phyloP scores from a whole-genome alignment of 2,888 invertebrate genomes.

The Yponomeuta sedellus region DNA sequence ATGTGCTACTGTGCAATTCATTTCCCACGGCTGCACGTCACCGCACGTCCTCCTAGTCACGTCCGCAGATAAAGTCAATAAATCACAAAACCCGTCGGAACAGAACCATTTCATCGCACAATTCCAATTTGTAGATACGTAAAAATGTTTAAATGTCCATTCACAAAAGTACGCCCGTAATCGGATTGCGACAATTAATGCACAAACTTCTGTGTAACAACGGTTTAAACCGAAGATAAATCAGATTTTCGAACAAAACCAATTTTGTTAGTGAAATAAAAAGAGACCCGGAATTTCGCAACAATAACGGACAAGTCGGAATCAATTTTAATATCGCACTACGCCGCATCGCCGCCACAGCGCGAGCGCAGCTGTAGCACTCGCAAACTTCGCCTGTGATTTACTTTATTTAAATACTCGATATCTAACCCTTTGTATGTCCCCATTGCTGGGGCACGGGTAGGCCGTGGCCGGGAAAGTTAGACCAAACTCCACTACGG shows the following conservation, averaged over 20 bases:
- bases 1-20: neutral
- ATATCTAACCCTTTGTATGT: too few relatives aligned
- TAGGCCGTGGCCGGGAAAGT: too few relatives aligned
- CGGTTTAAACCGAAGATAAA: neutral
- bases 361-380: neutral
- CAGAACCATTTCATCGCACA: neutral
- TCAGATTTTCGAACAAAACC: constrained; percentile 13
- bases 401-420: too few relatives aligned
- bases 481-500: too few relatives aligned
- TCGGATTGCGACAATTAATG: neutral
- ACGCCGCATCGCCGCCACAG: neutral
- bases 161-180: neutral
- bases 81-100: neutral
- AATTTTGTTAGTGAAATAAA: constrained; percentile 15
- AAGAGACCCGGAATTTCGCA: constrained; percentile 5
- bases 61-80: neutral
- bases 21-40: neutral
- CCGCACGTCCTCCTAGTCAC: neutral
- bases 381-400: neutral
- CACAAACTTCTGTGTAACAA: constrained; percentile 7
- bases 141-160: neutral
- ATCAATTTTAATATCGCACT: constrained; percentile 54
- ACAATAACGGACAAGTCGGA: constrained; percentile 24
- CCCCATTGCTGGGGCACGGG: too few relatives aligned
- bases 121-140: neutral